Conservation (phyloP, 2,888 invertebrate genomes). For the Belgica antarctica region DNA sequence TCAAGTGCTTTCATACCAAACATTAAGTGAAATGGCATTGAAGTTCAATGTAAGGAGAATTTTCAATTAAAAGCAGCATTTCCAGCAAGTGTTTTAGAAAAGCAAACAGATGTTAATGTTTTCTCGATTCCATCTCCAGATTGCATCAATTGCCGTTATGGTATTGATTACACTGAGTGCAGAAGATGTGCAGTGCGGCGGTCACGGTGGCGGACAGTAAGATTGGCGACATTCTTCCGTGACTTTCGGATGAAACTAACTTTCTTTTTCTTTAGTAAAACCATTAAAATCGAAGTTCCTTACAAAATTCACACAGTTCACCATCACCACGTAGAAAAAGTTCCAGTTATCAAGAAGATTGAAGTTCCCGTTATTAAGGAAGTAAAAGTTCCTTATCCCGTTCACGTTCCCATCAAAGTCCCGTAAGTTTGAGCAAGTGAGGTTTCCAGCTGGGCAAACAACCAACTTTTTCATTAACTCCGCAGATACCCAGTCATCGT, state of each 20-base stretch:
- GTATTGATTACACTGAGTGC: slow-evolving; percentile 7
- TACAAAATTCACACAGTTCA: slow-evolving; percentile 40
- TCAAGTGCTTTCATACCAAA: slow-evolving; percentile 15
- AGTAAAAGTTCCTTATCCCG: slow-evolving; percentile 33
- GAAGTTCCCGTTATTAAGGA: slow-evolving; percentile 38
- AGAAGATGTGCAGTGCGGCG: slow-evolving; percentile 9
- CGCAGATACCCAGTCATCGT: slow-evolving; percentile 6
- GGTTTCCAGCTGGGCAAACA: no score
- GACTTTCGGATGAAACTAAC: not conserved
- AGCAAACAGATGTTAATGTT: not conserved
- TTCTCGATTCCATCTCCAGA: slow-evolving; percentile 7
- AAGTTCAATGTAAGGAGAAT: slow-evolving; percentile 32
- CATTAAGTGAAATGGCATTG: slow-evolving; percentile 37
- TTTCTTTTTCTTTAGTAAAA: slow-evolving; percentile 7
- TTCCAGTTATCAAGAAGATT: slow-evolving; percentile 30
- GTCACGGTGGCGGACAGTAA: slow-evolving; percentile 36
- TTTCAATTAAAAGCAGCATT: not conserved
- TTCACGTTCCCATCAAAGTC: slow-evolving; percentile 36
- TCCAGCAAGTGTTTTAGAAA: not conserved
- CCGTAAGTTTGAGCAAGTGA: no score
- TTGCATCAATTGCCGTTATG: slow-evolving; percentile 3
- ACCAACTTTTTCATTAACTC: not conserved
- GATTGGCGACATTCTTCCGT: not conserved
- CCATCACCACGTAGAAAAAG: slow-evolving; percentile 34
- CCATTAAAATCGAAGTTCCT: slow-evolving; percentile 38